A percentile compares a stretch with the other conserved stretches of the same genome.
phyloP scores from a whole-genome alignment of 2,888 invertebrate species.

The Ennomos quercinarius region DNA sequence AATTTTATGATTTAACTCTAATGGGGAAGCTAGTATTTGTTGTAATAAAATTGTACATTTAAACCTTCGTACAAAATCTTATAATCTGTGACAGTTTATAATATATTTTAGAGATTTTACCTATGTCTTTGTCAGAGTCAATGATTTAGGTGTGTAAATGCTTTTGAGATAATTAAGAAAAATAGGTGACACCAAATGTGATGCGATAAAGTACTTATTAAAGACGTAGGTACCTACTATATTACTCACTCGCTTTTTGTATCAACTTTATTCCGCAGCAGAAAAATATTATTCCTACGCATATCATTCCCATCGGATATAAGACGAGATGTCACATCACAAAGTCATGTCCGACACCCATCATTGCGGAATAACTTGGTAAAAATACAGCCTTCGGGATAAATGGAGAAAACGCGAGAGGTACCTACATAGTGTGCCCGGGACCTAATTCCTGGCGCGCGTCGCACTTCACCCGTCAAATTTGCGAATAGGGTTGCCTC shows the following conservation, averaged over 20 bases:
- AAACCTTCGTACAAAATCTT: no score
- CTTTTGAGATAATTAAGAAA: no score
- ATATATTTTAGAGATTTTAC: no score
- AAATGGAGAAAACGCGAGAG: slow-evolving; percentile 59
- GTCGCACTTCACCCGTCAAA: slow-evolving; percentile 71
- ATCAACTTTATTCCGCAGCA: no score
- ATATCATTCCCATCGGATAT: slow-evolving; percentile 23
- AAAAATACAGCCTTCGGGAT: slow-evolving; percentile 13
- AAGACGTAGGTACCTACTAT: no score
- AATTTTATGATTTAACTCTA: slow-evolving; percentile 62
- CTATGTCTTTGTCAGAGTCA: no score
- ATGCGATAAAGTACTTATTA: no score
- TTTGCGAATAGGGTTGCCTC: slow-evolving; percentile 67
- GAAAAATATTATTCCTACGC: slow-evolving; percentile 5
- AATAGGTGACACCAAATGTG: no score
- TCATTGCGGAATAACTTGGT: slow-evolving; percentile 63
- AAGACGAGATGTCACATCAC: slow-evolving; percentile 35
- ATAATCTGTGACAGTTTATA: no score
- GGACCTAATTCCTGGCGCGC: slow-evolving; percentile 72
- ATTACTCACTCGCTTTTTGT: no score
- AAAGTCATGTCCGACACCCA: slow-evolving; percentile 52
- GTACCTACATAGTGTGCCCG: slow-evolving; percentile 48
- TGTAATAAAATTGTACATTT: slow-evolving; percentile 16
- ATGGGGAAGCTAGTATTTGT: slow-evolving; percentile 42
- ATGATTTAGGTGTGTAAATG: no score